Evolutionary conservation across 2,888 invertebrate genomes (phyloP).

Genomic region (Eucriotettix oculatus): DNA sequence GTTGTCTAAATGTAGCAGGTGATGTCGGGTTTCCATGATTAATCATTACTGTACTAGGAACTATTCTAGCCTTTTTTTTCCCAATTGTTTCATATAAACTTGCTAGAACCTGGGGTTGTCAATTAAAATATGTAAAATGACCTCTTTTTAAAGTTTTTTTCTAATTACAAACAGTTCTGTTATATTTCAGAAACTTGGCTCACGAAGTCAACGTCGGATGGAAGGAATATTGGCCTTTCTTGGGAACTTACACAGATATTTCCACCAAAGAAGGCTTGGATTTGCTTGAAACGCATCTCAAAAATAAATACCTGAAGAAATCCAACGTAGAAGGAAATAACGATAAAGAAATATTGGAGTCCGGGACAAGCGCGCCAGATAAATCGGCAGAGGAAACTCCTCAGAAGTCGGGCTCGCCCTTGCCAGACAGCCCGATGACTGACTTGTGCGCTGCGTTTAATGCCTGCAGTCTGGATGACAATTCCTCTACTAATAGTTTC

Average conservation of each 20-base stretch:
- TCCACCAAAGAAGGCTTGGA: conserved; percentile 52
- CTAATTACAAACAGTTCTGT: neutral
- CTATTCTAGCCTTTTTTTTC: no score
- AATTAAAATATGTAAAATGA: no score
- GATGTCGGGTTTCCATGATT: no score
- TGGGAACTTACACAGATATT: conserved; percentile 67
- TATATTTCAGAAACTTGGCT: conserved; percentile 41
- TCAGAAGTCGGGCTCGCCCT: conserved; percentile 5
- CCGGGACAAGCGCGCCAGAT: conserved; percentile 4
- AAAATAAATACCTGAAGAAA: conserved; percentile 26
- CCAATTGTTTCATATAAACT: no score
- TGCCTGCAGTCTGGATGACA: conserved; percentile 33
- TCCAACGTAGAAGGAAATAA: neutral
- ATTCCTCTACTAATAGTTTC: conserved; percentile 11
- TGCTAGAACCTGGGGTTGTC: no score
- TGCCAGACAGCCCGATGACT: conserved; percentile 33
- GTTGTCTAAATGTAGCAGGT: no score
- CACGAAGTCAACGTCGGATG: conserved; percentile 57
- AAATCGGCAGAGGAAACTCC: conserved; percentile 1
- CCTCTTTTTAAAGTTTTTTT: no score
- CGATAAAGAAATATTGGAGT: neutral
- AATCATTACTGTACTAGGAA: no score
- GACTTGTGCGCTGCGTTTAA: conserved; percentile 41
- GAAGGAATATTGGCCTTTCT: conserved; percentile 88
- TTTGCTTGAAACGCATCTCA: conserved; percentile 58